These are phyloP conservation scores for Myripristis murdjan DNA, from an alignment of 2,797 vertebrate genomes.

Conservation along the genomic window DNA sequence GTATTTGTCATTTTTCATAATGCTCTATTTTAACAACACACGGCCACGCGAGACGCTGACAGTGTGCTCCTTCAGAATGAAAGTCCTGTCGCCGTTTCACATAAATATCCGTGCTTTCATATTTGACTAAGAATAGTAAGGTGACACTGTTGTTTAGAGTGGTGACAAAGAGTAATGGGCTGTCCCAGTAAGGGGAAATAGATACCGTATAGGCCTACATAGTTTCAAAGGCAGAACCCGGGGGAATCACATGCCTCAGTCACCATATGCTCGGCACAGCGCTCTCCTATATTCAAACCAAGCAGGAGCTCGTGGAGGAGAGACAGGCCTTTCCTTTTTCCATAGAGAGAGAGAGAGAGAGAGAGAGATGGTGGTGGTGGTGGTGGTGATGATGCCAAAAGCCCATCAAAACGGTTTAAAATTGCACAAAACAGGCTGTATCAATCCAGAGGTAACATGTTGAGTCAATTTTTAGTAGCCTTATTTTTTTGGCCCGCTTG, in stretches of 20 bases:
- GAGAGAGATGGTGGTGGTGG: not conserved
- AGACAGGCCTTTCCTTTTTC: slow-evolving; percentile 13
- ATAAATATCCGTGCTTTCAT: slow-evolving; percentile 50
- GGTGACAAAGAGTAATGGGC: slow-evolving; percentile 75
- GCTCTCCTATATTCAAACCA: slow-evolving; percentile 29
- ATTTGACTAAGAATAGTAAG: slow-evolving; percentile 74
- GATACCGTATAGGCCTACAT: slow-evolving; percentile 53
- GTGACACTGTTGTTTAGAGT: slow-evolving; percentile 68
- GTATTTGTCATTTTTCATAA: slow-evolving; percentile 49
- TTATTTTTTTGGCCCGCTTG: not conserved
- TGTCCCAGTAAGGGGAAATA: slow-evolving; percentile 52
- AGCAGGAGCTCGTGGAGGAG: slow-evolving; percentile 14
- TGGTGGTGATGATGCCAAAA: not conserved
- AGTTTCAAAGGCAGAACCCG: slow-evolving; percentile 70
- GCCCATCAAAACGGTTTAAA: not conserved
- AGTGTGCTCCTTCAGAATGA: slow-evolving; percentile 59
- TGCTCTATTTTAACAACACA: slow-evolving; percentile 41
- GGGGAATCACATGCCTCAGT: slow-evolving; percentile 60
- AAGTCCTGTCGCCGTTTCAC: slow-evolving; percentile 40
- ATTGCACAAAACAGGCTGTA: not conserved
- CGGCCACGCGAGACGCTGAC: slow-evolving; percentile 26
- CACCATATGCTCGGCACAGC: slow-evolving; percentile 58
- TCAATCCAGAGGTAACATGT: not conserved
- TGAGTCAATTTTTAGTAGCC: not conserved
- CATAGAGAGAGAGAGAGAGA: slow-evolving; percentile 1